phyloP scores from a whole-genome alignment of 1,140 invertebrate species.

The Neodiprion lecontei region DNA sequence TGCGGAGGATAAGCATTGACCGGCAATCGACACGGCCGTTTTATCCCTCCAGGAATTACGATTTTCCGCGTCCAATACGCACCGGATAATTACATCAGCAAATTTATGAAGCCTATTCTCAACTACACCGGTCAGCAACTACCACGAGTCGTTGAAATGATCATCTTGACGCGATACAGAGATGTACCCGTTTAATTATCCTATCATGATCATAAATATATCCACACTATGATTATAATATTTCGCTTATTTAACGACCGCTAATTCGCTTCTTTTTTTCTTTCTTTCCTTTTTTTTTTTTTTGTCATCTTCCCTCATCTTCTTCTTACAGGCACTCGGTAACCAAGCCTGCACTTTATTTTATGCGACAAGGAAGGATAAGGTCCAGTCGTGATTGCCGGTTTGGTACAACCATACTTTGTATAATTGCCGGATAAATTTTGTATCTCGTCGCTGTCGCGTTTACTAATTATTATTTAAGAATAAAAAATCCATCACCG shows the following conservation, averaged over 20 bases:
- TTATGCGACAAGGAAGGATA: too few species aligned
- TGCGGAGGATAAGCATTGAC: too few species aligned
- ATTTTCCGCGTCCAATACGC: too few species aligned
- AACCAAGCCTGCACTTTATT: neutral
- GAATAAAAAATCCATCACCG: too few species aligned
- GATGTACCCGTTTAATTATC: constrained; percentile 1
- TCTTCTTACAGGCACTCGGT: neutral
- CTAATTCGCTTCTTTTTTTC: neutral
- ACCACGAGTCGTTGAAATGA: neutral
- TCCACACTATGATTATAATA: neutral
- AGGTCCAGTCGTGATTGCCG: too few species aligned
- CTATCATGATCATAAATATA: neutral
- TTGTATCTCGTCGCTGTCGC: too few species aligned
- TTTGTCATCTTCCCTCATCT: neutral
- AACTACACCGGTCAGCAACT: too few species aligned
- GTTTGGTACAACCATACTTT: too few species aligned
- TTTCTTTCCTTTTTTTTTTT: neutral
- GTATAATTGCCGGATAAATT: too few species aligned
- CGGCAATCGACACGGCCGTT: too few species aligned
- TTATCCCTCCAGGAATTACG: too few species aligned
- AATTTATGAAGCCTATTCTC: neutral
- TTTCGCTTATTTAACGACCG: neutral
- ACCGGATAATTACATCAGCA: neutral
- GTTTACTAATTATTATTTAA: too few species aligned
- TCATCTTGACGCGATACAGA: neutral